phyloP scores from a whole-genome alignment of 2,113 vertebrate species.

The Suncus etruscus region DNA sequence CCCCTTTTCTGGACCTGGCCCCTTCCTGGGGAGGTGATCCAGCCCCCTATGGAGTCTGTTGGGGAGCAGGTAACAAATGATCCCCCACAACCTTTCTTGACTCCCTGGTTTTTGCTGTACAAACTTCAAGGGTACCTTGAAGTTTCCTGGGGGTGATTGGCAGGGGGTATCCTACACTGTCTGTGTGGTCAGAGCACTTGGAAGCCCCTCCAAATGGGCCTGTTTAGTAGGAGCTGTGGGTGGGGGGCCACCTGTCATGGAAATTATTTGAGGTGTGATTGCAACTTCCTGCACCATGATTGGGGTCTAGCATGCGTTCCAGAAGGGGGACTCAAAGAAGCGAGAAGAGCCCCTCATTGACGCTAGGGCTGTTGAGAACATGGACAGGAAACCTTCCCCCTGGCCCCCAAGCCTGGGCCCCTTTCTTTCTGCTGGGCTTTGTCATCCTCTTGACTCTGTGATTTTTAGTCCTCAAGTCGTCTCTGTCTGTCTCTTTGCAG shows the following conservation, averaged over 20 bases:
- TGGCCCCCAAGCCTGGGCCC: background rate
- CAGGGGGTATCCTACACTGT: background rate
- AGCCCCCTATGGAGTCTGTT: background rate
- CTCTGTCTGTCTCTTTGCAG: slow-evolving; percentile 83
- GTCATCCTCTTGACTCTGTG: background rate
- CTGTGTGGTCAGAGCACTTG: background rate
- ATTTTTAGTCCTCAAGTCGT: slow-evolving; percentile 52
- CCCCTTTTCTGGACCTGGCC: background rate
- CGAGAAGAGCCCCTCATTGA: background rate
- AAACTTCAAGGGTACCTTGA: background rate
- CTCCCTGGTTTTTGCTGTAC: background rate
- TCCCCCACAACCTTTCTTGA: background rate
- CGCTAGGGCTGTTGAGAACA: background rate
- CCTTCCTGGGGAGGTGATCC: background rate
- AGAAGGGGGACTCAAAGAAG: background rate
- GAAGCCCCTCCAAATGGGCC: background rate
- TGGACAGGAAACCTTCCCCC: background rate
- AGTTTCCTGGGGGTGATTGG: background rate
- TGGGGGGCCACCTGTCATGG: background rate
- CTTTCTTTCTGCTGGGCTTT: background rate
- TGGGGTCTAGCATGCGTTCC: background rate
- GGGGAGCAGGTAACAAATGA: no score
- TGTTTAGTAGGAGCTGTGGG: slow-evolving; percentile 6
- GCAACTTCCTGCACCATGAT: background rate
- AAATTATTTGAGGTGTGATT: background rate